phyloP scores from a whole-genome alignment of 2,888 invertebrate species.

The Drosophila rellima region DNA sequence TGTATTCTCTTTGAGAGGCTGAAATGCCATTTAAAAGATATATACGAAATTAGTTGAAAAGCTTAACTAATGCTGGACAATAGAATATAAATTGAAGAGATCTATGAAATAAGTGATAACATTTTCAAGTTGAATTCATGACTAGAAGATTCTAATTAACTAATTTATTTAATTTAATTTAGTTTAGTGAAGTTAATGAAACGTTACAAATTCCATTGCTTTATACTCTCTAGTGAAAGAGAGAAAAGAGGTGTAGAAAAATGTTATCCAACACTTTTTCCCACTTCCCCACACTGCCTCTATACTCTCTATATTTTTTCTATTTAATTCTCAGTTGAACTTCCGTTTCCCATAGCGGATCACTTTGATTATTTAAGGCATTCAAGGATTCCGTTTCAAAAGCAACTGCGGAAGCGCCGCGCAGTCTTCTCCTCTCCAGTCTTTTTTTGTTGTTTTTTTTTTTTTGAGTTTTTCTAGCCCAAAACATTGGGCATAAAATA shows the following conservation, averaged over 20 bases:
- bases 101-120: too few species aligned
- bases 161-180: too few species aligned
- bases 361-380: slow-evolving; percentile 12
- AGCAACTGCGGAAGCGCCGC: slow-evolving; percentile 52
- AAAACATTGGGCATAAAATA: slow-evolving; percentile 47
- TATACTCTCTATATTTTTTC: background rate
- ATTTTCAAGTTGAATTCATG: too few species aligned
- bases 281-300: background rate
- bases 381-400: slow-evolving; percentile 58
- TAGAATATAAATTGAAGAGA: background rate
- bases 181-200: too few species aligned
- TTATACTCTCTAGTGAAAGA: too few species aligned
- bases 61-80: background rate
- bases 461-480: slow-evolving; percentile 62
- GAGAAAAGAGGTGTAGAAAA: background rate
- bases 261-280: background rate
- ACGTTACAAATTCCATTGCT: too few species aligned
- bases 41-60: background rate
- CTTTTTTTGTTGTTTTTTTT: background rate
- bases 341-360: slow-evolving; percentile 55
- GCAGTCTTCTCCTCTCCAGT: background rate
- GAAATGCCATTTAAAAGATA: background rate
- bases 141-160: too few species aligned
- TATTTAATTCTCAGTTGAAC: slow-evolving; percentile 14
- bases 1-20: background rate